A percentile compares a stretch with the other conserved stretches of the same genome.
These are phyloP conservation scores for Podarcis siculus DNA, from an alignment of 2,797 vertebrate genomes.

Conservation along the genomic window DNA sequence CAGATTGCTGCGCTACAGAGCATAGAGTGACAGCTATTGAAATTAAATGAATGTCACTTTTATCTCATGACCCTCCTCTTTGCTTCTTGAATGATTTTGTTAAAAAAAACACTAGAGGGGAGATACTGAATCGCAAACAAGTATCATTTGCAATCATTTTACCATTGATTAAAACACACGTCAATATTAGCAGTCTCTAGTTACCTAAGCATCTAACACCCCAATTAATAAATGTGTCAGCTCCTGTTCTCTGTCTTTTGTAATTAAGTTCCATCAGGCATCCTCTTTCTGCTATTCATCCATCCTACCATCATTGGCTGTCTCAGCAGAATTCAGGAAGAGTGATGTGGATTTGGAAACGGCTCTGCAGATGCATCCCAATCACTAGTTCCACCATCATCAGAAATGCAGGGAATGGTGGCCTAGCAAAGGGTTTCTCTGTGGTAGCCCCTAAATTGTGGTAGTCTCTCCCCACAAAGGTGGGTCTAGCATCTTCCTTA, in stretches of 20 bases:
- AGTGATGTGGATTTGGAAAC: not conserved
- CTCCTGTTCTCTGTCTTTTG: not conserved
- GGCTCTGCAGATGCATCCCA: not conserved
- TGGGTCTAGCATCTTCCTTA: too few species aligned
- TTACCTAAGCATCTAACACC: not conserved
- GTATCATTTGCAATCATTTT: not conserved
- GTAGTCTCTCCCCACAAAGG: too few species aligned
- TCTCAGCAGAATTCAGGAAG: not conserved
- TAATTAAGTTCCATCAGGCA: not conserved
- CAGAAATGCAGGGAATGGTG: not conserved
- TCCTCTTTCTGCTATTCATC: not conserved
- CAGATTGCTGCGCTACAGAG: conserved; percentile 1
- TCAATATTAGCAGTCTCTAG: not conserved
- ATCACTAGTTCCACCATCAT: not conserved
- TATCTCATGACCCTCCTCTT: not conserved
- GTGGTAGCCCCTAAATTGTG: too few species aligned
- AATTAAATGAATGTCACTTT: conserved; percentile 14
- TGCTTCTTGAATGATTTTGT: conserved; percentile 3
- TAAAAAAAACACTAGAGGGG: not conserved
- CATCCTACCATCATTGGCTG: not conserved
- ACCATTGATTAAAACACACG: not conserved
- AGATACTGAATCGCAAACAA: conserved; percentile 7
- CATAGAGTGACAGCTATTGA: conserved; percentile 7
- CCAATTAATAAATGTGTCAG: not conserved
- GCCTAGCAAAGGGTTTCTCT: not conserved